phyloP scores from a whole-genome alignment of 2,797 vertebrate genomes.

The Danio albolineatus region DNA sequence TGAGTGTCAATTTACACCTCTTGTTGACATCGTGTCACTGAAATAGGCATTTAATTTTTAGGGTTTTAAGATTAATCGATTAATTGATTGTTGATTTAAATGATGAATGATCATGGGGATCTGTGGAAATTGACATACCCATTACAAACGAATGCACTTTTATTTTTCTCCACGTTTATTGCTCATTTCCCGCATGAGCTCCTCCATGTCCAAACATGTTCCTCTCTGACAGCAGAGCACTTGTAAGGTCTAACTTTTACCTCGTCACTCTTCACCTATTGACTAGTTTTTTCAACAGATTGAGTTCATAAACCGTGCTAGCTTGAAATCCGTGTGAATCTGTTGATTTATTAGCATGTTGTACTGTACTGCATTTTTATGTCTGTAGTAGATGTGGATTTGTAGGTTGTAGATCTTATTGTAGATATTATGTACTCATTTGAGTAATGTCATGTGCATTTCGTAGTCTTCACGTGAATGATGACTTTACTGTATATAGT shows the following conservation, averaged over 20 bases:
- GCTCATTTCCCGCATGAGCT: neutral
- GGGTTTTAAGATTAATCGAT: too few relatives aligned
- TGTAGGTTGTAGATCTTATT: neutral
- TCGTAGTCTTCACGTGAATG: neutral
- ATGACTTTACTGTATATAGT: neutral
- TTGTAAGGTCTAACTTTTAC: slow-evolving; percentile 10
- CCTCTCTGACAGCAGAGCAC: neutral
- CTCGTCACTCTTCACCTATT: slow-evolving; percentile 39
- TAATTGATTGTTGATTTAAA: too few relatives aligned
- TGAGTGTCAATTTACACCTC: too few relatives aligned
- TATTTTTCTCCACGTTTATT: slow-evolving; percentile 2
- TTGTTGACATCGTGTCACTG: too few relatives aligned
- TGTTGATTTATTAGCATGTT: slow-evolving; percentile 37
- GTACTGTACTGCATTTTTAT: slow-evolving; percentile 22
- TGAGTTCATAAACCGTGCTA: neutral
- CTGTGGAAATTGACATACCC: too few relatives aligned
- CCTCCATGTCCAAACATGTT: neutral
- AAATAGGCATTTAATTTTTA: too few relatives aligned
- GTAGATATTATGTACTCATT: slow-evolving; percentile 20
- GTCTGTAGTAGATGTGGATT: neutral
- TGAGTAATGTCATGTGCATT: neutral
- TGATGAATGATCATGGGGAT: too few relatives aligned
- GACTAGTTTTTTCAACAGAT: neutral
- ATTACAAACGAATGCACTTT: slow-evolving; percentile 39
- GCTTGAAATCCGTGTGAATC: slow-evolving; percentile 4